phyloP scores from a whole-genome alignment of 2,888 invertebrate species.

The Drosophila mettleri region DNA sequence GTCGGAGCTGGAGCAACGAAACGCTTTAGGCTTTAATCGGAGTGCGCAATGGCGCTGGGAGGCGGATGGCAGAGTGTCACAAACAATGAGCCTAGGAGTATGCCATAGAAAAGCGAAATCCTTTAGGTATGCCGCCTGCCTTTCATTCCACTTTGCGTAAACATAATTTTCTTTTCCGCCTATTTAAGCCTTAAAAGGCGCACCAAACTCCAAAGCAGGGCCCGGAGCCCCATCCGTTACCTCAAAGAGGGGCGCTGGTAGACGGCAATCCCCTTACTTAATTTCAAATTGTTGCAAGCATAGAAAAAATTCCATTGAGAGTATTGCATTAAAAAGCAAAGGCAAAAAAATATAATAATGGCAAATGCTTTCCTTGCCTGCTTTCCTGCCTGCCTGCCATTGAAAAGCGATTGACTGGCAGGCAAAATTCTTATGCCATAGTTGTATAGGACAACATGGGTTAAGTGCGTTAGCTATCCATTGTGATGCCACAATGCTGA shows the following conservation, averaged over 20 bases:
- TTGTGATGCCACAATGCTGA: slow-evolving; percentile 35
- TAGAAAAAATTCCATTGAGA: slow-evolving; percentile 40
- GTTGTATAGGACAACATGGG: slow-evolving; percentile 59
- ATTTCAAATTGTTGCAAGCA: slow-evolving; percentile 59
- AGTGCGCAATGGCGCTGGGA: slow-evolving; percentile 11
- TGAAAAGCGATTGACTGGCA: slow-evolving; percentile 52
- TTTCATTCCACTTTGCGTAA: slow-evolving; percentile 63
- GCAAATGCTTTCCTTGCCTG: slow-evolving; percentile 9
- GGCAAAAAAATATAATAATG: neutral
- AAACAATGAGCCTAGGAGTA: slow-evolving; percentile 49
- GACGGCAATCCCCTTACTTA: slow-evolving; percentile 52
- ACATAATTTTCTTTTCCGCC: slow-evolving; percentile 82
- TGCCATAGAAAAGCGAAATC: slow-evolving; percentile 42
- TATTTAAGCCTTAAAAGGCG: slow-evolving; percentile 71
- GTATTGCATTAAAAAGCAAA: slow-evolving; percentile 43
- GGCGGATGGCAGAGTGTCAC: slow-evolving; percentile 5
- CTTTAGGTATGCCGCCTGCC: slow-evolving; percentile 19
- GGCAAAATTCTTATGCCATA: slow-evolving; percentile 33
- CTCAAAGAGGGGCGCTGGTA: slow-evolving; percentile 1
- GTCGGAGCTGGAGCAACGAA: slow-evolving; percentile 8
- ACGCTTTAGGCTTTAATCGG: slow-evolving; percentile 48
- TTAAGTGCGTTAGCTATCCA: slow-evolving; percentile 33
- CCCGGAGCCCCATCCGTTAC: slow-evolving; percentile 3
- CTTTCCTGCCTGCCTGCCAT: slow-evolving; percentile 24
- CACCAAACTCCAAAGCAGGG: slow-evolving; percentile 19